phyloP scores from a whole-genome alignment of 2,113 vertebrate species.

The Dolichotis patagonum region DNA sequence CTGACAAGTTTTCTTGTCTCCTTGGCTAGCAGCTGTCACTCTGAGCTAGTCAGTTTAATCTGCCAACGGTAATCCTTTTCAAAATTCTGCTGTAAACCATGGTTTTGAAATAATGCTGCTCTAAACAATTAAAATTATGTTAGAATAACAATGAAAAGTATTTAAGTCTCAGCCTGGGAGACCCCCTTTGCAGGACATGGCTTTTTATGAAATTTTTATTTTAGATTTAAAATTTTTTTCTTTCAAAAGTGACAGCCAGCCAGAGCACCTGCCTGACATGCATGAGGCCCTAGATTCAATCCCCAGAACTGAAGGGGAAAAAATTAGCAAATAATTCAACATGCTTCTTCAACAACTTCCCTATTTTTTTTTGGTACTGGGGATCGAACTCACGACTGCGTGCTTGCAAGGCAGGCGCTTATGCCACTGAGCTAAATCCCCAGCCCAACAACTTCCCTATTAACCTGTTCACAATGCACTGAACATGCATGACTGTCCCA shows the following conservation, averaged over 20 bases:
- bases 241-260: neutral
- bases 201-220: neutral
- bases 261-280: neutral
- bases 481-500: neutral
- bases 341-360: constrained; percentile 36
- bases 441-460: constrained; percentile 27
- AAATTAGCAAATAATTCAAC: neutral
- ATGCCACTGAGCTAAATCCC: too few species aligned
- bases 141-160: constrained; percentile 55
- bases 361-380: too few species aligned
- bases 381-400: too few species aligned
- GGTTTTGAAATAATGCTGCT: constrained; percentile 40
- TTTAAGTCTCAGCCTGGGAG: neutral
- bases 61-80: neutral
- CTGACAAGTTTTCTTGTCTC: neutral
- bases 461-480: neutral
- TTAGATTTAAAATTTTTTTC: constrained; percentile 3
- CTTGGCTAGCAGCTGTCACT: neutral
- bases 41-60: neutral
- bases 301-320: neutral
- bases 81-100: constrained; percentile 31
- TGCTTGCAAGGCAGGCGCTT: too few species aligned
- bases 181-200: neutral
- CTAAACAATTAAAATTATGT: constrained; percentile 14
- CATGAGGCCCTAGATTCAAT: neutral